Base-by-base conservation (phyloP, 2,113 vertebrate genomes). In the Addax nasomaculatus region DNA sequence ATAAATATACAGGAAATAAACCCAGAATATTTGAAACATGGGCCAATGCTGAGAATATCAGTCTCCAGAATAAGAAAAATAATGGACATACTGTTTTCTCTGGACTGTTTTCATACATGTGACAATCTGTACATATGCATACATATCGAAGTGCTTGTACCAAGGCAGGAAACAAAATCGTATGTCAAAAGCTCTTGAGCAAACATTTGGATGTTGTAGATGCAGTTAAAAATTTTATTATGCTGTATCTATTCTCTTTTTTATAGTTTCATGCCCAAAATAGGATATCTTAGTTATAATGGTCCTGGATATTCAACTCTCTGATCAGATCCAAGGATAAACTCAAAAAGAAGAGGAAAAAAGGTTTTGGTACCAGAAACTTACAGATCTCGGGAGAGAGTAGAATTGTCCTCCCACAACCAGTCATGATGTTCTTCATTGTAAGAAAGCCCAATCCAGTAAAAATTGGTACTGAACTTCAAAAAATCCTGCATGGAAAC, bases 371-470 rank as follows among this genome's bases (percentile, higher is more conserved):
- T 12, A 1, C 15, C 79, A 86, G 45, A 79, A 84, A 96, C 98
- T 95, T 84, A 98, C 98, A 92, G 14, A 53, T 93, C 21, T 64
- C 1, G 36, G 6, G 57, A 84, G 7, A 60, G 3, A 57, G 4
- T 3, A 39, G 92, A 96, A 23, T 87, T 92, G 64, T 97, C 17
- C 19, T 93, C 78, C 98, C 95, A 96, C 2, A 93, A 2, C 98
- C 97, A 98, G 60, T 29, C 2, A 1, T 0, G 0, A 2, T 0
- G 9, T 12, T 91, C 25, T 53, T 91, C 3, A 64, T 4, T 13
- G 2, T 84, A 98, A 15, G 2, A 39, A 25, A 93, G 47, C 21
- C 89, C 97, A 87, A 73, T 92, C 98, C 98, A 98, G 76, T 89
- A 97, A 95, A 43, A 49, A 0, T 0, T 0, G 12, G 14, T 5